Percentiles rank a stretch among this genome's conserved stretches.
Conservation (phyloP, 2,888 invertebrate species). For the Drosophila flavopinicola region DNA sequence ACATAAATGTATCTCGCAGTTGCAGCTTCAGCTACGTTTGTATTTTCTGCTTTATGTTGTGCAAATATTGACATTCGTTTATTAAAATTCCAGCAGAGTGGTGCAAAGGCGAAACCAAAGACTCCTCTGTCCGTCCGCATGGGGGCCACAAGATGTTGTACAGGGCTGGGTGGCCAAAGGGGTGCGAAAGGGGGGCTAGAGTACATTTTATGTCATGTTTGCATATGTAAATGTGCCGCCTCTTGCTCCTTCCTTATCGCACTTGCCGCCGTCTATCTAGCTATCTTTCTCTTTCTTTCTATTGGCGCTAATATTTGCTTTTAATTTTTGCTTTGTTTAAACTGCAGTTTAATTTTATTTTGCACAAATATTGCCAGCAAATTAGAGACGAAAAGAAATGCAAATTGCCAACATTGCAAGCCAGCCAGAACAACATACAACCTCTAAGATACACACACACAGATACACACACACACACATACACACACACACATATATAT, state of each 20-base stretch:
- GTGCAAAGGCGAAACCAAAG: slow-evolving; percentile 66
- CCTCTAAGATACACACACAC: not conserved
- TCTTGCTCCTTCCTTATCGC: slow-evolving; percentile 12
- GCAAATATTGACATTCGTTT: slow-evolving; percentile 82
- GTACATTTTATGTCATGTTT: slow-evolving; percentile 76
- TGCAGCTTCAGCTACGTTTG: slow-evolving; percentile 53
- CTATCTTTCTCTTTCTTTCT: slow-evolving; percentile 29
- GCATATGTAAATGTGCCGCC: slow-evolving; percentile 74
- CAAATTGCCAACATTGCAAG: slow-evolving; percentile 50
- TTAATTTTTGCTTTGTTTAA: slow-evolving; percentile 82
- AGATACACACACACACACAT: not conserved
- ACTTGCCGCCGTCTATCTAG: slow-evolving; percentile 5
- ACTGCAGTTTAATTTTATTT: slow-evolving; percentile 82
- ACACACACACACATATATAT: slow-evolving; percentile 17
- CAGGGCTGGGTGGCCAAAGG: not conserved
- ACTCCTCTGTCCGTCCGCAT: slow-evolving; percentile 51
- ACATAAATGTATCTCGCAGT: slow-evolving; percentile 47
- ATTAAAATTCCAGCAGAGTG: slow-evolving; percentile 80
- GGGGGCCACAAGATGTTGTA: slow-evolving; percentile 56
- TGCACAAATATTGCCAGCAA: slow-evolving; percentile 79
- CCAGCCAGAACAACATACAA: not conserved
- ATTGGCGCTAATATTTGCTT: slow-evolving; percentile 77
- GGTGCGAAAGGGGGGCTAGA: too few relatives aligned
- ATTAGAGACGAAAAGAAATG: slow-evolving; percentile 66
- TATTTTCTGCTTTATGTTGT: slow-evolving; percentile 79